These are phyloP conservation scores for Gobius niger DNA, from an alignment of 2,113 vertebrate genomes.

Conservation along the genomic window DNA sequence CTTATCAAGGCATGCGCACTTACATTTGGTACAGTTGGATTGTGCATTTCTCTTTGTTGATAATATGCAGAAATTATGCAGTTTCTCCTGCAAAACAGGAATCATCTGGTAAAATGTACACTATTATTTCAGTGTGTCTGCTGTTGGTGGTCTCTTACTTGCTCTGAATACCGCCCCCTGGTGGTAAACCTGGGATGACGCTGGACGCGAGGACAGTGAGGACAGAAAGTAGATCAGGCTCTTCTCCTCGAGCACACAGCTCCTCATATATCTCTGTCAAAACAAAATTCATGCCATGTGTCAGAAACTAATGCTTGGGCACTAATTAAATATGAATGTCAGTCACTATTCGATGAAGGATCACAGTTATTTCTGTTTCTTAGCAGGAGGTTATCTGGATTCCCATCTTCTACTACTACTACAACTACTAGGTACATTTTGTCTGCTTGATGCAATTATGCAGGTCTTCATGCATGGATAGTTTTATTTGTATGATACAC, in stretches of 20 bases:
- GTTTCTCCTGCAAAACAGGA: constrained; percentile 71
- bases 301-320: not conserved
- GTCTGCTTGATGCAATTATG: no score
- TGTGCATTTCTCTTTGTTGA: constrained; percentile 71
- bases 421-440: no score
- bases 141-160: constrained; percentile 70
- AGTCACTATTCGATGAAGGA: no score
- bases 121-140: not conserved
- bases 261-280: constrained; percentile 78
- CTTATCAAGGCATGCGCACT: constrained; percentile 21
- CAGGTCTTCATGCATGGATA: no score
- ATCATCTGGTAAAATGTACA: not conserved
- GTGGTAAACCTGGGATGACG: constrained; percentile 78
- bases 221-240: constrained; percentile 74
- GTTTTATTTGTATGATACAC: no score
- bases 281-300: constrained; percentile 3
- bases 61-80: constrained; percentile 80
- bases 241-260: constrained; percentile 66
- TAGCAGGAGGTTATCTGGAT: no score
- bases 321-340: not conserved
- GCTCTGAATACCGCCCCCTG: constrained; percentile 83
- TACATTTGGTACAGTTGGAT: constrained; percentile 66
- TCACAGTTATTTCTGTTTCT: no score
- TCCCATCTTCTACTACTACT: no score
- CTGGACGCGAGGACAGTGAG: constrained; percentile 78